Base-by-base conservation (phyloP, 2,888 invertebrate species). In the Molorchus minor region DNA sequence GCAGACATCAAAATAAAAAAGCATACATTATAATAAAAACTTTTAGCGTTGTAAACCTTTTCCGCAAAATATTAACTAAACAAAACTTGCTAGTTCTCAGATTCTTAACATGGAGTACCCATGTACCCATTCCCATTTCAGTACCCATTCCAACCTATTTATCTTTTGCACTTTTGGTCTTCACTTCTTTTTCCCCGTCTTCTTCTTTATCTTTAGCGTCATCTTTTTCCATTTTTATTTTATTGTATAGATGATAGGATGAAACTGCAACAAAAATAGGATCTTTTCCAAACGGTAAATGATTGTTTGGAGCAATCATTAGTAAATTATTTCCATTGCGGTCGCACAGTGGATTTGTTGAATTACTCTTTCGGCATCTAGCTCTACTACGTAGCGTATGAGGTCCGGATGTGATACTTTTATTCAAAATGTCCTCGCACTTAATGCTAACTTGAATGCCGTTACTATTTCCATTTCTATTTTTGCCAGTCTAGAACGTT, bases 401-500 rank as follows among this genome's bases (percentile, higher is more conserved):
- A 5, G 80, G 1, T 12, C 65, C 64, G 8, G 70, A 55, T 43
- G 69, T 70, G 19, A 68, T 38, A 10, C 67, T 62, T 12, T 65
- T 54, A 44, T 72, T 72, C 12, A 72, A 61, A 20, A 69, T 62
- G 47, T 78, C 80, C 74, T 84, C 86, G 71, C 82, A 86, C 79
- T 86, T 88, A 57, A 83, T 85, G 45, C 76, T 77, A 29, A 77
- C 75, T 60, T 79, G 79, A 30, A 75, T 75, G 7, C 75, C 71
- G 43, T 70, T 67, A 47, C 80, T n/a, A 33, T 12, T 10, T 3
- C 3, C 75, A 61, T 82, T 81, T 12, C 68, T 62, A n/a, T 64
- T 84, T 91, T 81, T 96, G 96, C 93, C 94, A 97, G 72, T 95
- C 94, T 8, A 97, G 79, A 0, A 97, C 93, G 75, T 90, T 91